Evolutionary conservation across 2,888 invertebrate genomes (phyloP), one percentile per base, ranked within the genome.

Genomic region (Stomorhina lunata): DNA sequence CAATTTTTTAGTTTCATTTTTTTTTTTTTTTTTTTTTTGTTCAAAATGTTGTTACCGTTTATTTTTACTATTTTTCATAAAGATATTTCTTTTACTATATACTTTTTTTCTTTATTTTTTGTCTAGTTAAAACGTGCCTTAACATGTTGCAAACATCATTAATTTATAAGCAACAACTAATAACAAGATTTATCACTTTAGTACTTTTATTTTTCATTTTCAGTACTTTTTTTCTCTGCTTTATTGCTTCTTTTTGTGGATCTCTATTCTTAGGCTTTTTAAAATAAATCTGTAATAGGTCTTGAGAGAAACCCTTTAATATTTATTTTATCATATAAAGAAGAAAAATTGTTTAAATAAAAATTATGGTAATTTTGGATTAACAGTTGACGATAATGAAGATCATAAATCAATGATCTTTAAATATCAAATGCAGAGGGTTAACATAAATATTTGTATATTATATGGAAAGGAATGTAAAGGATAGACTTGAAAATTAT

Each of bases 101-200:
- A 48, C 22, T 43, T 55, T 61, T 75, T 32, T 59, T 25, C 15
- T 48, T 53, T 12, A 17, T 68, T 40, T 43, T 32, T 73, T 65
- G 48, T 59, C 40, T 65, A 75, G 75, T 53, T 66, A 61, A 79
- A 76, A 82, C 75, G 79, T 82, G 79, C 79, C 71, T 76, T 45
- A 76, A 79, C 79, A 79, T 69, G 75, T 7, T 79, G 50, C 68
- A 69, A 82, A 79, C 75, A 82, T 79, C 82, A 82, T 82, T 82
- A 82, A 82, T 82, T 82, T 82, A 82, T 79, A 79, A 82, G 71
- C 82, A 82, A 61, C 79, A 79, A 82, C 82, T 82, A 82, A 82
- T 79, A 82, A 82, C 82, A 82, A 82, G 82, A 82, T 82, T 82
- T 82, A 82, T 82, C 82, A 82, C 82, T 82, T 82, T 77, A 81